Evolutionary conservation across 2,888 invertebrate genomes (phyloP).

Genomic region (Myopa tessellatipennis): DNA sequence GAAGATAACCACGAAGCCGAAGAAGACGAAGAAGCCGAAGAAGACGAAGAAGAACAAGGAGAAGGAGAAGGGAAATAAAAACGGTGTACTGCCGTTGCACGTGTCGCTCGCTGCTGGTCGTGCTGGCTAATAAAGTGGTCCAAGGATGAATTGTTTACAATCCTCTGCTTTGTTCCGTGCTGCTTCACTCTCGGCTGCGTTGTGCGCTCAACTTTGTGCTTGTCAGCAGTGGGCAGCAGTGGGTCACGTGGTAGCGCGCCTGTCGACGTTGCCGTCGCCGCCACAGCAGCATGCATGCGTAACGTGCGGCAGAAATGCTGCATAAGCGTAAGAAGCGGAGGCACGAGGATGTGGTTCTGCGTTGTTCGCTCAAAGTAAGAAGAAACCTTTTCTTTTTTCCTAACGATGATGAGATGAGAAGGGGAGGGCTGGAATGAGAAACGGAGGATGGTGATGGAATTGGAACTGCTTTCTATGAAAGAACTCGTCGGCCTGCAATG

Average conservation of each 20-base stretch:
- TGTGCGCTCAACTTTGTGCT: not conserved
- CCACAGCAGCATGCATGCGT: not conserved
- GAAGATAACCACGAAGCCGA: not conserved
- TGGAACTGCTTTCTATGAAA: too few relatives aligned
- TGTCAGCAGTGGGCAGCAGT: not conserved
- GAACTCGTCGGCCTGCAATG: too few relatives aligned
- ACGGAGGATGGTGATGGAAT: too few relatives aligned
- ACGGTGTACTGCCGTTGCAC: not conserved
- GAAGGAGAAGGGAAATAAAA: not conserved
- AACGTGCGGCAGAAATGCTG: slow-evolving; percentile 1
- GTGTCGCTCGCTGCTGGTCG: slow-evolving; percentile 12
- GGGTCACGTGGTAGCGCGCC: slow-evolving; percentile 6
- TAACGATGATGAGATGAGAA: too few relatives aligned
- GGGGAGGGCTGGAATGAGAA: too few relatives aligned
- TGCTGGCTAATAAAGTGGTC: slow-evolving; percentile 6
- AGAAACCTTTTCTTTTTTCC: not conserved
- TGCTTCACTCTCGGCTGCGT: not conserved
- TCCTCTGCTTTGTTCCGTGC: not conserved
- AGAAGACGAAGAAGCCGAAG: not conserved
- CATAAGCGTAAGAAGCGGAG: slow-evolving; percentile 6
- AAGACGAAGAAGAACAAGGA: not conserved
- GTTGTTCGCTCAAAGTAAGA: not conserved
- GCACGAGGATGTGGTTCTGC: not conserved
- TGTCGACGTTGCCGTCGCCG: not conserved
- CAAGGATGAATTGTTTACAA: slow-evolving; percentile 23